Evolutionary conservation across 1,140 invertebrate species (phyloP).

Genomic region (Caenorhabditis inopinata): DNA sequence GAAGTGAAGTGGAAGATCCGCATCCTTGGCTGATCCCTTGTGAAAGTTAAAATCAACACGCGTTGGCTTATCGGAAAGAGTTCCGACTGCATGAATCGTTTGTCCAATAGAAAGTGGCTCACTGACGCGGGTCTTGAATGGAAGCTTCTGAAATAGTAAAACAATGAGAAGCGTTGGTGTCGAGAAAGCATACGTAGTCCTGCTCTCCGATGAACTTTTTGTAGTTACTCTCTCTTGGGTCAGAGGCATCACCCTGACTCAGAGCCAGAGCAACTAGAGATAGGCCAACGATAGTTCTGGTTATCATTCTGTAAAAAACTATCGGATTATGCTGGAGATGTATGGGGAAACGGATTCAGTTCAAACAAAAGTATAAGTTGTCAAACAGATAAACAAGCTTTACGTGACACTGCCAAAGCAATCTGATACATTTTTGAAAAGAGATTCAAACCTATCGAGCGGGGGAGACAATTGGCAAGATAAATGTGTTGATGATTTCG

Average conservation of each 20-base stretch:
- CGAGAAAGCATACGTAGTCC: conserved; percentile 51
- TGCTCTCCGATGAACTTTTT: conserved; percentile 61
- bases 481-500: conserved; percentile 5
- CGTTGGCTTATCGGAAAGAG: conserved; percentile 55
- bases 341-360: neutral
- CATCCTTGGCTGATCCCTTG: conserved; percentile 58
- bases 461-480: neutral
- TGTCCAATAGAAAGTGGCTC: conserved; percentile 65
- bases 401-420: neutral
- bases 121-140: conserved; percentile 65
- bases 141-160: conserved; percentile 49
- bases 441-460: neutral
- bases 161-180: neutral
- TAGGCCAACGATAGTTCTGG: neutral
- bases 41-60: conserved; percentile 66
- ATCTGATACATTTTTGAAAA: conserved; percentile 7
- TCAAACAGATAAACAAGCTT: neutral
- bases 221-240: conserved; percentile 53
- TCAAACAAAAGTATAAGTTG: neutral
- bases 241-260: conserved; percentile 4
- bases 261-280: neutral
- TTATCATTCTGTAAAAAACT: conserved; percentile 31
- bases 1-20: conserved; percentile 64
- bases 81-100: conserved; percentile 63
- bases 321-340: no score